Percentiles rank a stretch among this genome's conserved stretches.
Conservation (phyloP, 2,888 invertebrate species). For the Temnothorax rugatulus region DNA sequence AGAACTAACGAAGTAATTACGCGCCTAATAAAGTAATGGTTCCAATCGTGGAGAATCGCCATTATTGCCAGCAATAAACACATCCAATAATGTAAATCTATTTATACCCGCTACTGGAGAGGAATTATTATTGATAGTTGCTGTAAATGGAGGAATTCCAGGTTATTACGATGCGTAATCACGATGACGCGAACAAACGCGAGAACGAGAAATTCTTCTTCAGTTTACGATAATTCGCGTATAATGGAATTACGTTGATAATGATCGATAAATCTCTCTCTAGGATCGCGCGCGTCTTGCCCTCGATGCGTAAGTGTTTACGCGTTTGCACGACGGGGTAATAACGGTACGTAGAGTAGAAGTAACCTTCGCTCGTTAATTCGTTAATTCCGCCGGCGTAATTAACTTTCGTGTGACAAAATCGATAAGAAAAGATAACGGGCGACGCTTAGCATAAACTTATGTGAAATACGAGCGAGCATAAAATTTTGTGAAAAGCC, state of each 20-base stretch:
- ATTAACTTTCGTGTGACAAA: conserved; percentile 49
- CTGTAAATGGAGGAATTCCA: conserved; percentile 51
- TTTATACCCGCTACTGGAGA: conserved; percentile 56
- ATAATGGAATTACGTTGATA: conserved; percentile 58
- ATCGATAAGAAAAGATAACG: conserved; percentile 50
- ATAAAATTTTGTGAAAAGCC: conserved; percentile 30
- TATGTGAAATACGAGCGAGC: conserved; percentile 17
- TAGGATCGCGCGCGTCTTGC: conserved; percentile 25
- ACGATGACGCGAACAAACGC: conserved; percentile 38
- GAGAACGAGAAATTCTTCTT: conserved; percentile 52
- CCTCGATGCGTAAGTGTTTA: conserved; percentile 40
- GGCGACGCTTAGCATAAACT: conserved; percentile 17
- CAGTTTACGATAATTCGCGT: conserved; percentile 51
- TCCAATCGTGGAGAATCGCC: conserved; percentile 34
- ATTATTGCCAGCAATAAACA: conserved; percentile 10
- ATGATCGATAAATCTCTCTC: conserved; percentile 56
- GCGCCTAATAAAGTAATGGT: conserved; percentile 50
- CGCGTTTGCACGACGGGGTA: conserved; percentile 12
- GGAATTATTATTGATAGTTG: conserved; percentile 50
- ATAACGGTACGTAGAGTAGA: conserved; percentile 56
- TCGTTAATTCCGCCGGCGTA: conserved; percentile 42
- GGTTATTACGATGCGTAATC: conserved; percentile 44
- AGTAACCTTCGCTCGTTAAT: conserved; percentile 21
- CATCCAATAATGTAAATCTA: conserved; percentile 48
- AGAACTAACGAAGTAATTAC: conserved; percentile 49